Conservation (phyloP, 2,888 invertebrate genomes). For the Macaria notata region DNA sequence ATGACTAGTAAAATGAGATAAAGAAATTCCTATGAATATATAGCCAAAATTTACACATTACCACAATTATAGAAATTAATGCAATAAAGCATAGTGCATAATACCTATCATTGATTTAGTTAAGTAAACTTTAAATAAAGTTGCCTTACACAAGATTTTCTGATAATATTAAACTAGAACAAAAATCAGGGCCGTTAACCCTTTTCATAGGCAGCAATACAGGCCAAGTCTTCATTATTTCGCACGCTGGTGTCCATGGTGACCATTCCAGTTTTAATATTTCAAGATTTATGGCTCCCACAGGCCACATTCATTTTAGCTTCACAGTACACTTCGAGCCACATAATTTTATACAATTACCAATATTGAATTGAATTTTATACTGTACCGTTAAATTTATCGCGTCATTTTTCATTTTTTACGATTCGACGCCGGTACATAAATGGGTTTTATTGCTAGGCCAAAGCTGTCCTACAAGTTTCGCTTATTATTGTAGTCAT, state of each 20-base stretch:
- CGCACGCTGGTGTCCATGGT: slow-evolving; percentile 47
- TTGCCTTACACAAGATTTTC: too few species aligned
- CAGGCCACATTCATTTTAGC: slow-evolving; percentile 68
- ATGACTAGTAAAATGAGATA: too few species aligned
- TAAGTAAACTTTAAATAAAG: too few species aligned
- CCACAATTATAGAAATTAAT: too few species aligned
- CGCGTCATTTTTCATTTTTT: slow-evolving; percentile 27
- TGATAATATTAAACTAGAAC: too few species aligned
- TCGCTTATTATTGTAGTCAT: slow-evolving; percentile 7
- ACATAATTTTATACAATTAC: slow-evolving; percentile 44
- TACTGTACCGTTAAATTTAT: slow-evolving; percentile 31
- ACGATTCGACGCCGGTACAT: slow-evolving; percentile 22
- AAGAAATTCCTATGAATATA: too few species aligned
- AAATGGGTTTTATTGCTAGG: slow-evolving; percentile 19
- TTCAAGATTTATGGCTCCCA: slow-evolving; percentile 70
- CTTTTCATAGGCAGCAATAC: slow-evolving; percentile 38
- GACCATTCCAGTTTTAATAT: slow-evolving; percentile 71
- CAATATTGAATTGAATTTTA: slow-evolving; percentile 44
- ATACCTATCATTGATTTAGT: too few species aligned
- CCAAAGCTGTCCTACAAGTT: slow-evolving; percentile 7
- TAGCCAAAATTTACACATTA: too few species aligned
- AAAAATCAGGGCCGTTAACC: slow-evolving; percentile 23
- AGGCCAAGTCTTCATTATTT: slow-evolving; percentile 55
- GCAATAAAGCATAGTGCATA: too few species aligned
- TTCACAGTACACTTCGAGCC: slow-evolving; percentile 52